Conservation (phyloP, 2,797 vertebrate genomes). For the Petrocephalus sullivani region DNA sequence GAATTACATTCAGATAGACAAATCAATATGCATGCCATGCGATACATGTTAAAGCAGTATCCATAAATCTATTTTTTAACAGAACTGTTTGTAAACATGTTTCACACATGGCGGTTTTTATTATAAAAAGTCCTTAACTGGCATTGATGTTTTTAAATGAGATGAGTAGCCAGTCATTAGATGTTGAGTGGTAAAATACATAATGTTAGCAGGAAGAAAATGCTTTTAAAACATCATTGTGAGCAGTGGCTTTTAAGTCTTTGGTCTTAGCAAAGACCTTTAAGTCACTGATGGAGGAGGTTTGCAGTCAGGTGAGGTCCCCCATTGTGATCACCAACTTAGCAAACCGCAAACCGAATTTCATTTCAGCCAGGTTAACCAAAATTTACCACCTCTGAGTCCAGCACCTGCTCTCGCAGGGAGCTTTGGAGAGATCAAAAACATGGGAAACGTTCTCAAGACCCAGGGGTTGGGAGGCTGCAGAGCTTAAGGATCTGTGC, state of each 20-base stretch:
- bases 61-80: not conserved
- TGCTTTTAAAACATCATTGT: not conserved
- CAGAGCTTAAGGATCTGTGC: not conserved
- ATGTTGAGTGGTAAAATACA: not conserved
- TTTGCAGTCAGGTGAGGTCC: not conserved
- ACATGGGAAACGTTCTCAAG: not conserved
- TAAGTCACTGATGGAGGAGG: not conserved
- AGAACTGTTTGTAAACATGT: not conserved
- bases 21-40: not conserved
- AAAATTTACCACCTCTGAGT: not conserved
- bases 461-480: not conserved
- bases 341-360: not conserved
- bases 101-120: not conserved
- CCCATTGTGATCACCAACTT: not conserved
- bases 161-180: not conserved
- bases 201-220: not conserved
- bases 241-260: not conserved
- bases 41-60: not conserved
- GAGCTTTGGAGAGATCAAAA: not conserved
- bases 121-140: not conserved
- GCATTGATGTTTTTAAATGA: not conserved
- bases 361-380: not conserved
- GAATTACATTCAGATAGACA: not conserved
- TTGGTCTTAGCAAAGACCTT: not conserved
- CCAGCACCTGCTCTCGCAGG: not conserved